Conservation (phyloP, 2,888 invertebrate genomes). For the Gryllus longicercus region DNA sequence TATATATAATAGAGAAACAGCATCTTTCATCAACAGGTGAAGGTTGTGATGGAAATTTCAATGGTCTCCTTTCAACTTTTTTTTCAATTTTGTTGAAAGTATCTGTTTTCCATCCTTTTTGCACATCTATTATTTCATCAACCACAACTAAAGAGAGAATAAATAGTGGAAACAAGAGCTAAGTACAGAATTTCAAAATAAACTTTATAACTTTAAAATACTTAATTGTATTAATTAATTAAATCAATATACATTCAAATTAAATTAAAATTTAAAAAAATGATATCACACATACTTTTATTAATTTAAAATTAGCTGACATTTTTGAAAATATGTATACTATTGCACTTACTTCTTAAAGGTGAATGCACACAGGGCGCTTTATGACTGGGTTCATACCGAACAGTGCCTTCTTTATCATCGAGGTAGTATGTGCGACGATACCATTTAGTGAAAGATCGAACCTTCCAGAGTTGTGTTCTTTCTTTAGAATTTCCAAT, state of each 20-base stretch:
- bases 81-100: constrained; percentile 46
- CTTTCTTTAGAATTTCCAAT: constrained; percentile 42
- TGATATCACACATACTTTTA: background rate
- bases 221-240: background rate
- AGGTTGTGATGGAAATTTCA: constrained; percentile 31
- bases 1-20: constrained; percentile 46
- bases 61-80: constrained; percentile 40
- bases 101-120: constrained; percentile 48
- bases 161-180: background rate
- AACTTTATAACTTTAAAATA: background rate
- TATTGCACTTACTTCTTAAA: constrained; percentile 32
- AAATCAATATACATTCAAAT: background rate
- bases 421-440: constrained; percentile 43
- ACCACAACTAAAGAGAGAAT: constrained; percentile 43
- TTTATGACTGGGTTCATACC: constrained; percentile 43
- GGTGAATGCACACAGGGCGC: constrained; percentile 36
- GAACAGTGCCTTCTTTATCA: constrained; percentile 41
- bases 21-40: constrained; percentile 41
- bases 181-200: too few species aligned
- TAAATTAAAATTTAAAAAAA: background rate
- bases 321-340: background rate
- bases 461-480: constrained; percentile 45
- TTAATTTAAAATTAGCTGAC: background rate
- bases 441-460: constrained; percentile 43
- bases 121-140: constrained; percentile 46